Conservation (phyloP, 2,888 invertebrate species). For the Muscina levida region DNA sequence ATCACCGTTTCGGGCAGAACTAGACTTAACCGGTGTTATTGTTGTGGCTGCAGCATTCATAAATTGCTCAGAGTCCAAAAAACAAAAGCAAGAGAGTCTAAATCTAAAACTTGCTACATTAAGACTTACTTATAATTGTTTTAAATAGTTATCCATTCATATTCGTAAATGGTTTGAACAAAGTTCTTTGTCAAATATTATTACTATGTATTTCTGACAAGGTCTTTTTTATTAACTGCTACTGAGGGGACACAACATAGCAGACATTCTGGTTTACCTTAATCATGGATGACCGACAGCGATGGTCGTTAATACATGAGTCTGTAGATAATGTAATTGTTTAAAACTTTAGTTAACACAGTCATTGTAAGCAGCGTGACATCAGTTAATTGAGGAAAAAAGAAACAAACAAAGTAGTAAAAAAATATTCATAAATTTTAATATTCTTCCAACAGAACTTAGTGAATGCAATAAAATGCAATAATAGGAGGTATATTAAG, state of each 20-base stretch:
- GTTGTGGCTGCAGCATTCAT: slow-evolving; percentile 47
- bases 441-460: no score
- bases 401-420: no score
- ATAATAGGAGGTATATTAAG: no score
- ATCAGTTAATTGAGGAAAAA: slow-evolving; percentile 13
- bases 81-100: background rate
- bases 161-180: background rate
- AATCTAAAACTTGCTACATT: slow-evolving; percentile 41
- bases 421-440: no score
- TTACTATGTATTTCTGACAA: slow-evolving; percentile 50
- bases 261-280: slow-evolving; percentile 4
- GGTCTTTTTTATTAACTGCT: slow-evolving; percentile 40
- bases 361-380: background rate
- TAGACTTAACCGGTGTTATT: background rate
- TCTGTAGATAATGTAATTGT: slow-evolving; percentile 6
- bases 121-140: slow-evolving; percentile 46
- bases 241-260: background rate
- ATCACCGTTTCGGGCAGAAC: slow-evolving; percentile 43
- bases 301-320: slow-evolving; percentile 3
- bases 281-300: background rate
- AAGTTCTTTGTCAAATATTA: slow-evolving; percentile 62
- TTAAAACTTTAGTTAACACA: no score
- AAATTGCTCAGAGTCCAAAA: slow-evolving; percentile 29
- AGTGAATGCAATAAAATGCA: no score
- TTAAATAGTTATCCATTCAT: slow-evolving; percentile 33